phyloP scores from a whole-genome alignment of 2,888 invertebrate genomes.

The Hydrotaea diabolus region DNA sequence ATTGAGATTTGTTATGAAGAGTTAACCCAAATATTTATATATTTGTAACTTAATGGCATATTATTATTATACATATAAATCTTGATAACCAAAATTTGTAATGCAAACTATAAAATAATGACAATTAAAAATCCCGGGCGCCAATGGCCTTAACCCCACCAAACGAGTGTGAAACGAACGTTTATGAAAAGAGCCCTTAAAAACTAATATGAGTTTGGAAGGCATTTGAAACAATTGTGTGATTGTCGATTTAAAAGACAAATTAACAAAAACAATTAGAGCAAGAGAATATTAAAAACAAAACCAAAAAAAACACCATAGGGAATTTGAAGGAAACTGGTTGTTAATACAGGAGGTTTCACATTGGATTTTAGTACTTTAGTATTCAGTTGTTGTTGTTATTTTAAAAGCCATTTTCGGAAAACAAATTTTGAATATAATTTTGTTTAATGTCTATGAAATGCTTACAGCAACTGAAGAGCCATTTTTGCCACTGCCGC shows the following conservation, averaged over 20 bases:
- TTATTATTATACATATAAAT: too few species aligned
- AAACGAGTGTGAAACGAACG: too few species aligned
- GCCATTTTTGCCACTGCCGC: conserved; percentile 97
- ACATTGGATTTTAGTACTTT: conserved; percentile 16
- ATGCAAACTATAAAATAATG: neutral
- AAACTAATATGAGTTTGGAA: conserved; percentile 12
- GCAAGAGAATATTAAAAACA: neutral
- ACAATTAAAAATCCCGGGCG: neutral
- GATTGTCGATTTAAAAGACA: too few species aligned
- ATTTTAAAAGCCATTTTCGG: conserved; percentile 35
- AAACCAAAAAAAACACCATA: conserved; percentile 12
- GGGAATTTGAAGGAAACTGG: neutral
- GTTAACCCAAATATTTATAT: neutral
- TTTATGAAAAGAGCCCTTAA: conserved; percentile 31
- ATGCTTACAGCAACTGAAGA: conserved; percentile 93
- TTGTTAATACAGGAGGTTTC: neutral
- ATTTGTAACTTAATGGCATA: too few species aligned
- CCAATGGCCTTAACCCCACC: conserved; percentile 46
- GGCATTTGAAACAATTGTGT: too few species aligned
- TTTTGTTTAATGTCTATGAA: conserved; percentile 40
- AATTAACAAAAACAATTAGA: neutral
- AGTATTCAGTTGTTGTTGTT: neutral
- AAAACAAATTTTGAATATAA: neutral
- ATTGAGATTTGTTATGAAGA: neutral
- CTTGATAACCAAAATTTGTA: neutral